Evolutionary conservation across 2,113 vertebrate genomes (phyloP), one percentile per base, ranked within the genome.

Genomic region (Nymphicus hollandicus): DNA sequence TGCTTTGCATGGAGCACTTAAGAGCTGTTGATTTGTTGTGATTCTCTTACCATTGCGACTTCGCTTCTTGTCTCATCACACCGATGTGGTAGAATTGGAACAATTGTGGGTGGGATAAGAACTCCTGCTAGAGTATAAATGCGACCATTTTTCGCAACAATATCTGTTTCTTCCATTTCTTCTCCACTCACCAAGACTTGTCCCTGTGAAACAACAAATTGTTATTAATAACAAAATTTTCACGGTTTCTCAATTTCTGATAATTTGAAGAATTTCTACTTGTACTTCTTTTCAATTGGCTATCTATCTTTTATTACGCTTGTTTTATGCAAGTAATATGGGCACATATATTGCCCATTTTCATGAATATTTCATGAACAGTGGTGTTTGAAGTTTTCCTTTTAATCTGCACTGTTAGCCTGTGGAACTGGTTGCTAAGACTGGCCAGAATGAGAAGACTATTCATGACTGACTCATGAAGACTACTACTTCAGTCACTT

Each of bases 61-160:
- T 97, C 97, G 66, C 20, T 97, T 93, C 96, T 96, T 4, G 66
- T 97, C 61, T 98, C 60, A 3, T 99, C 98, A 95, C 99, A 99
- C 68, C 98, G 95, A 43, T 98, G 98, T 18, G 99, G 99, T 64
- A 99, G 97, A 88, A 99, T 97, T 3, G 99, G 99, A 71, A 98
- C 7, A 28, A 99, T 99, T 90, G 99, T 99, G 20, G 98, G 92
- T 24, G 99, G 99, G 58, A 98, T 98, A 68, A 99, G 97, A 47
- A 99, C 97, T 1, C 98, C 98, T 14, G 98, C 96, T 77, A 99
- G 64, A 1, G 98, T 98, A 80, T 99, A 99, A 83, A 99, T 98
- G 19, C 95, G 97, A 14, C 99, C 99, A 6, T 99, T 99, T 95
- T 98, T 98, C 37, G 98, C 98, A 66, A 96, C 78, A 35, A 99